phyloP scores from a whole-genome alignment of 2,888 invertebrate species.

The Chesias legatella region DNA sequence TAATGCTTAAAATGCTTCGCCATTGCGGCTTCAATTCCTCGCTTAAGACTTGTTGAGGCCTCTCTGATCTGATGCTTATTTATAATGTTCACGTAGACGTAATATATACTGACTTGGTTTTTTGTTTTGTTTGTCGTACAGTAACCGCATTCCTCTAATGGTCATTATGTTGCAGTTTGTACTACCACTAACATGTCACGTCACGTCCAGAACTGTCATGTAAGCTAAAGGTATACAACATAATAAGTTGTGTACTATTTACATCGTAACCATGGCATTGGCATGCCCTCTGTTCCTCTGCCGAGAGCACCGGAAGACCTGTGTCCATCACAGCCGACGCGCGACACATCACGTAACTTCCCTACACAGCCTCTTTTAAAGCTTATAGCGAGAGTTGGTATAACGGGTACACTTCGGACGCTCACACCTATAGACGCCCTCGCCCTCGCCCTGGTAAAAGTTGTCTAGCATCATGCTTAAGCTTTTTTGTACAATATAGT shows the following conservation, averaged over 20 bases:
- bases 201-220: slow-evolving; percentile 81
- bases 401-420: slow-evolving; percentile 78
- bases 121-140: slow-evolving; percentile 79
- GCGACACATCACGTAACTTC: slow-evolving; percentile 64
- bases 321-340: slow-evolving; percentile 65
- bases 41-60: slow-evolving; percentile 74
- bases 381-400: slow-evolving; percentile 78
- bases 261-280: slow-evolving; percentile 68
- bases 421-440: slow-evolving; percentile 77
- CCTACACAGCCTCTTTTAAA: slow-evolving; percentile 75
- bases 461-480: slow-evolving; percentile 80
- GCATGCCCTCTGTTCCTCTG: slow-evolving; percentile 64
- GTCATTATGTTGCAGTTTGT: slow-evolving; percentile 81
- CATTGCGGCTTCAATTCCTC: slow-evolving; percentile 73
- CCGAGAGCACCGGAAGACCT: slow-evolving; percentile 52
- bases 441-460: slow-evolving; percentile 78
- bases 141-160: slow-evolving; percentile 80
- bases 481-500: slow-evolving; percentile 81
- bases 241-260: slow-evolving; percentile 77
- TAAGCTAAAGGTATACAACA: slow-evolving; percentile 80
- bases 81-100: slow-evolving; percentile 76
- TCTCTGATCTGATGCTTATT: slow-evolving; percentile 76
- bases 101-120: slow-evolving; percentile 74
- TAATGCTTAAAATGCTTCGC: slow-evolving; percentile 73
- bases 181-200: slow-evolving; percentile 81